phyloP scores from a whole-genome alignment of 53 echinoderm and acorn worm genomes.

The Temnopleurus reevesii region DNA sequence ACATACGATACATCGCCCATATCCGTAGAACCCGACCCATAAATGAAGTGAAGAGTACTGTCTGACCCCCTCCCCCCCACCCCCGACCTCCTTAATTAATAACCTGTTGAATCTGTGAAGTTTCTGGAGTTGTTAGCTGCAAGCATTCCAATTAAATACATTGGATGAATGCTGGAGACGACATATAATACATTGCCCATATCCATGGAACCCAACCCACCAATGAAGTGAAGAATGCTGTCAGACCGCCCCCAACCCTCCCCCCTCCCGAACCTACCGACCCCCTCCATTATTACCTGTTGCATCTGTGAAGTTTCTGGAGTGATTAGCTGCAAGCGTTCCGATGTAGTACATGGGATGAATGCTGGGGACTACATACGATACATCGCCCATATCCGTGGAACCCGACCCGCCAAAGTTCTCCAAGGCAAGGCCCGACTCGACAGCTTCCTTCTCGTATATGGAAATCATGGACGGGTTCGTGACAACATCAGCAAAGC shows the following conservation, averaged over 20 bases:
- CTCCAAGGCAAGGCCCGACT: constrained; percentile 65
- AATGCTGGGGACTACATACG: constrained; percentile 87
- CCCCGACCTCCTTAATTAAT: too few species aligned
- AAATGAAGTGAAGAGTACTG: constrained; percentile 26
- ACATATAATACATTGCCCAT: constrained; percentile 84
- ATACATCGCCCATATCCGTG: constrained; percentile 88
- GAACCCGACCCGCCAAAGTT: constrained; percentile 49
- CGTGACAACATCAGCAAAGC: constrained; percentile 74
- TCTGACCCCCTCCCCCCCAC: too few species aligned
- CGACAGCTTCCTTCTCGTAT: constrained; percentile 72
- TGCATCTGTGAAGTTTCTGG: constrained; percentile 65
- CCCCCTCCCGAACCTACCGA: too few species aligned
- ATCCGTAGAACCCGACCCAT: constrained; percentile 73
- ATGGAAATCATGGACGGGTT: constrained; percentile 66
- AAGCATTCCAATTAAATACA: constrained; percentile 71
- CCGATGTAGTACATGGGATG: constrained; percentile 86
- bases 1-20: constrained; percentile 85
- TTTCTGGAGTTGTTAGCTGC: constrained; percentile 72
- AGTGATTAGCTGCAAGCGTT: constrained; percentile 72
- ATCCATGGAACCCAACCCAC: constrained; percentile 73
- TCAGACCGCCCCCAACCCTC: too few species aligned
- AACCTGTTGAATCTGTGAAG: constrained; percentile 79
- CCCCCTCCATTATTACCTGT: too few species aligned
- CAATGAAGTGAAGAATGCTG: too few species aligned
- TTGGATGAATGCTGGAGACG: constrained; percentile 88